These are phyloP conservation scores for Eupsittula cactorum DNA, from an alignment of 2,113 vertebrate genomes.

Conservation along the genomic window DNA sequence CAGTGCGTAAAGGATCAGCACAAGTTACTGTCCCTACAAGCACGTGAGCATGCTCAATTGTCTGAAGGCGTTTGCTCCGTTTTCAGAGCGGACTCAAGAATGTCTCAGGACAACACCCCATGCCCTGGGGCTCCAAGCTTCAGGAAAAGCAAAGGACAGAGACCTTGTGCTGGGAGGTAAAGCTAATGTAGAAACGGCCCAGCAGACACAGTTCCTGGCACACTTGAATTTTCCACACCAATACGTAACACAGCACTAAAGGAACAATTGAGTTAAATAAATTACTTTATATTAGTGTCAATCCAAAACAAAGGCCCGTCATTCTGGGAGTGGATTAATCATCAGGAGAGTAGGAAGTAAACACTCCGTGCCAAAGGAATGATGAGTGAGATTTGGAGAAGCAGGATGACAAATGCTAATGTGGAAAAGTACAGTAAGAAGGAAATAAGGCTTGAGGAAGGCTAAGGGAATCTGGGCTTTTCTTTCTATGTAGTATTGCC, in stretches of 20 bases:
- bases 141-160: neutral
- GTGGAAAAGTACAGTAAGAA: neutral
- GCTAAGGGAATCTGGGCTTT: neutral
- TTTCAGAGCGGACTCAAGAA: neutral
- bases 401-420: neutral
- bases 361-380: neutral
- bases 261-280: neutral
- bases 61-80: neutral
- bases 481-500: neutral
- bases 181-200: neutral
- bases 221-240: neutral
- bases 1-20: neutral
- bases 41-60: neutral
- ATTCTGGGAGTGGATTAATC: neutral
- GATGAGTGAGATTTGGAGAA: neutral
- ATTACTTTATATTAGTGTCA: neutral
- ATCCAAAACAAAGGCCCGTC: neutral
- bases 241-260: neutral
- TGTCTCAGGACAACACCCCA: neutral
- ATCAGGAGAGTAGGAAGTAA: neutral
- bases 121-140: neutral
- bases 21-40: neutral
- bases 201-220: neutral
- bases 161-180: neutral
- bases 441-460: neutral